phyloP scores from a whole-genome alignment of 2,113 vertebrate genomes.

The Catharus minimus region DNA sequence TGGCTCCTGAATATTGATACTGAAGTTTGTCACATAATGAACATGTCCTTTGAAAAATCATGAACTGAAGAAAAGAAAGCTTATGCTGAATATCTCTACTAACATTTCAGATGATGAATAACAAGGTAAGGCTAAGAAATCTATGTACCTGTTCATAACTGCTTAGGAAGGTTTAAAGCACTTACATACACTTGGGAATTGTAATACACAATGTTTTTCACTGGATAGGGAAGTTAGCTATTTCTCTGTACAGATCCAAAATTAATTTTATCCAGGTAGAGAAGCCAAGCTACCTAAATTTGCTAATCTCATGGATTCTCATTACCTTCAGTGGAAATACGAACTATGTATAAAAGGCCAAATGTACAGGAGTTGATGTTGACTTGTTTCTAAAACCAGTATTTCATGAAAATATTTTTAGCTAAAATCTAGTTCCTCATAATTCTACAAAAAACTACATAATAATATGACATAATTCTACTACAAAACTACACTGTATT shows the following conservation, averaged over 20 bases:
- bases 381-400: background rate
- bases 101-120: background rate
- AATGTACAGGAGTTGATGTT: background rate
- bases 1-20: background rate
- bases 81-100: background rate
- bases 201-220: background rate
- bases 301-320: background rate
- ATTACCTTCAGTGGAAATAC: background rate
- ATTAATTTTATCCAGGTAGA: background rate
- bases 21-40: background rate
- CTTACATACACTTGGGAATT: background rate
- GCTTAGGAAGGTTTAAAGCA: background rate
- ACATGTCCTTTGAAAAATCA: background rate
- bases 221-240: background rate
- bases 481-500: background rate
- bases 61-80: background rate
- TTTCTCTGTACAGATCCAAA: background rate
- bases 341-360: background rate
- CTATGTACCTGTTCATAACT: background rate
- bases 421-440: background rate
- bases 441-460: background rate
- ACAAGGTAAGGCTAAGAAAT: background rate
- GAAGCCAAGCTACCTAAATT: background rate
- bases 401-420: background rate
- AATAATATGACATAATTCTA: too few species aligned